Evolutionary conservation across 1,140 invertebrate species (phyloP).

Genomic region (Manduca sexta): DNA sequence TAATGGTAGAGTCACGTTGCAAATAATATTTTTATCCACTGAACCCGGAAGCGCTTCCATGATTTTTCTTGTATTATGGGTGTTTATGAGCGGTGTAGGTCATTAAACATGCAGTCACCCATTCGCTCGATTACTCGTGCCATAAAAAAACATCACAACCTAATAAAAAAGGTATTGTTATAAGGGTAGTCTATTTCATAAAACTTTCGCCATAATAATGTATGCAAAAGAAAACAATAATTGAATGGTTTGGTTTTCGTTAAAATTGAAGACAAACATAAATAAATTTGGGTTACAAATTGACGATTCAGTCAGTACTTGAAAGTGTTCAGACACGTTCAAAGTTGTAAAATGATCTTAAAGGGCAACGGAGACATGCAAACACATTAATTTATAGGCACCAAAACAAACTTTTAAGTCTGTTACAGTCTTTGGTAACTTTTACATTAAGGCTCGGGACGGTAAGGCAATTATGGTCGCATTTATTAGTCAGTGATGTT

Average conservation of each 20-base stretch:
- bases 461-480: slow-evolving; percentile 52
- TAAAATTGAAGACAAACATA: background rate
- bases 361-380: slow-evolving; percentile 41
- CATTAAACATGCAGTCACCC: too few species aligned
- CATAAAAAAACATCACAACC: too few species aligned
- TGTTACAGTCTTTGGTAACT: slow-evolving; percentile 49
- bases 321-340: slow-evolving; percentile 11
- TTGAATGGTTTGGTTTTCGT: background rate
- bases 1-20: too few species aligned
- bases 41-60: too few species aligned
- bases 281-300: background rate
- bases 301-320: slow-evolving; percentile 7
- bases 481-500: slow-evolving; percentile 41
- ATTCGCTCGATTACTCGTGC: too few species aligned
- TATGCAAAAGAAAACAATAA: background rate
- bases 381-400: slow-evolving; percentile 67
- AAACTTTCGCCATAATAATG: too few species aligned
- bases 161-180: too few species aligned
- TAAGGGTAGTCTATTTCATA: too few species aligned
- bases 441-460: slow-evolving; percentile 58
- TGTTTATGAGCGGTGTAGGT: too few species aligned
- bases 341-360: slow-evolving; percentile 41
- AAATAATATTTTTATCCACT: too few species aligned
- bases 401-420: slow-evolving; percentile 63
- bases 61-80: too few species aligned